Evolutionary conservation across 2,113 vertebrate species (phyloP), one percentile per base, ranked within the genome.

Genomic region (Mesitornis unicolor): DNA sequence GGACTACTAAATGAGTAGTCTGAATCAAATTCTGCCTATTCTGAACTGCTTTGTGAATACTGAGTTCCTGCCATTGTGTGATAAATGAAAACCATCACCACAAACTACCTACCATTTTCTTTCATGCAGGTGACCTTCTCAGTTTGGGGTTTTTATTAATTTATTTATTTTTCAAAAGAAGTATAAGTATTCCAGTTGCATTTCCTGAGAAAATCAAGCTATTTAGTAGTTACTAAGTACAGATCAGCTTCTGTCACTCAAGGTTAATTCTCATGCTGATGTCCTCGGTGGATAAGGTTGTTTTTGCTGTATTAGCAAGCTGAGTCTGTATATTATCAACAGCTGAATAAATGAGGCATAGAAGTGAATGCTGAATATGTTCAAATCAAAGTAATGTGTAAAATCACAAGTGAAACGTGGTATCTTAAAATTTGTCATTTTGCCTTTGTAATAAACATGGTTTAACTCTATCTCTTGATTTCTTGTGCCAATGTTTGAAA

Each of bases 231-330:
- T 94, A 26, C 84, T 80, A 92, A 93, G 73, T 56, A 82, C 67
- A 86, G 84, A 95, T 97, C 95, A 95, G 93, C 85, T 88, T 74
- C 93, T 94, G 94, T 91, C 90, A 90, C 94, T 97, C 95, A 50
- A 96, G 76, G 83, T 95, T 95, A 91, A 95, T 96, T 93, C 90
- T 84, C 90, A 78, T 94, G 90, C 95, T 95, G 92, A 88, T 96
- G 87, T 93, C 89, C 85, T 96, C 89, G 45, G 54, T 89, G 90
- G 96, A 95, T 94, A 96, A 96, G 77, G 71, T 84, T 94, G 38
- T 33, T 97, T 94, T 87, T 94, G 67, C 86, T 91, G 95, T 93
- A 75, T 71, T 93, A 90, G 84, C 68, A 94, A 90, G 42, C 79
- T 89, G 45, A n/a, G 69, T 51, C 81, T 91, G 38, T 94, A 57